Evolutionary conservation across 1,140 invertebrate genomes (phyloP).

Genomic region (Luehdorfia chinensis): DNA sequence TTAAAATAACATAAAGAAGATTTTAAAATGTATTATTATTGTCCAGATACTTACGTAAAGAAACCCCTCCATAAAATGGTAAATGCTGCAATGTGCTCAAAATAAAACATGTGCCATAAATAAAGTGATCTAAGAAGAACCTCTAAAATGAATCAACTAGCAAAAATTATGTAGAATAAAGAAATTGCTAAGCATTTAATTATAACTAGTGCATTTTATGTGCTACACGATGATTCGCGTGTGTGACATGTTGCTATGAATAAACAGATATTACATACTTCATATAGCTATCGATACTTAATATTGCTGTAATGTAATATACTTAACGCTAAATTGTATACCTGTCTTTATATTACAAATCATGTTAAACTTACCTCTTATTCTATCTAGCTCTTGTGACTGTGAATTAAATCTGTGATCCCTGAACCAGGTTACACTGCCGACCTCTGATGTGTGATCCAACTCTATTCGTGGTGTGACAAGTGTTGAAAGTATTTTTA

Average conservation of each 20-base stretch:
- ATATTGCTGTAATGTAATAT: too few species aligned
- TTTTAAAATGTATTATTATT: too few species aligned
- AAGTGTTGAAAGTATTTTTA: slow-evolving; percentile 69
- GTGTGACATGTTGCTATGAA: not conserved
- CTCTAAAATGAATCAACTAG: not conserved
- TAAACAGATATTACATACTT: not conserved
- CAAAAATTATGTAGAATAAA: not conserved
- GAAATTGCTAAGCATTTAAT: not conserved
- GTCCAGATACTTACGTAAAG: not conserved
- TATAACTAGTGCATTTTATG: slow-evolving; percentile 6
- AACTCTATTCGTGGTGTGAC: slow-evolving; percentile 71
- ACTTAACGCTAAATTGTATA: too few species aligned
- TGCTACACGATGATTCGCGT: slow-evolving; percentile 1
- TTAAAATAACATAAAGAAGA: too few species aligned
- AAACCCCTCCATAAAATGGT: not conserved
- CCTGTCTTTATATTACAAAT: slow-evolving; percentile 1
- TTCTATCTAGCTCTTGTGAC: slow-evolving; percentile 77
- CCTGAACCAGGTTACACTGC: slow-evolving; percentile 79
- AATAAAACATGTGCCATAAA: not conserved
- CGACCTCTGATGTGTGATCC: slow-evolving; percentile 74
- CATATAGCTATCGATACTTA: too few species aligned
- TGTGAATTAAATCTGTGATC: slow-evolving; percentile 79
- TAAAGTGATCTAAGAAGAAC: not conserved
- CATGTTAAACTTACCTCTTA: slow-evolving; percentile 64
- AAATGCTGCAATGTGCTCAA: not conserved